phyloP scores from a whole-genome alignment of 2,113 vertebrate genomes.

The Tachysurus fulvidraco region DNA sequence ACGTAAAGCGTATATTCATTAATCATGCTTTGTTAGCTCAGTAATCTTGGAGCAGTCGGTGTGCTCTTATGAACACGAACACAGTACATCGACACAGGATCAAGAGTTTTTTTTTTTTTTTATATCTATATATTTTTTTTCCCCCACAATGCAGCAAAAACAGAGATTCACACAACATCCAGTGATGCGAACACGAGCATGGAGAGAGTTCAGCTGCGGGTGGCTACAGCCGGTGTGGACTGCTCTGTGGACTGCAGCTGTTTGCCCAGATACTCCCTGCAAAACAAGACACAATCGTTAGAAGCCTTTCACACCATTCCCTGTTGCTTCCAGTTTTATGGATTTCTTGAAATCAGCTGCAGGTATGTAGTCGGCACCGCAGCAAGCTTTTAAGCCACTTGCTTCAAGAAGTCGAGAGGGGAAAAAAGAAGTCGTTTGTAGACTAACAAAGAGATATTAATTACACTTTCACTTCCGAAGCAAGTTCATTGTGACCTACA shows the following conservation, averaged over 20 bases:
- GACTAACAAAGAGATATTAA: background rate
- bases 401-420: background rate
- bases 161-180: constrained; percentile 43
- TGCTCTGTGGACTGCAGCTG: constrained; percentile 77
- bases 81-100: constrained; percentile 36
- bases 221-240: constrained; percentile 65
- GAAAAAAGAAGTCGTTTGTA: background rate
- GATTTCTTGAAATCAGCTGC: background rate
- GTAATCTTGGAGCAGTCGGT: background rate
- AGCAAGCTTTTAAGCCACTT: constrained; percentile 15
- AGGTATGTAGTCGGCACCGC: background rate
- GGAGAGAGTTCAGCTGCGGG: constrained; percentile 68
- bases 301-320: background rate
- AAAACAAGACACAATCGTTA: constrained; percentile 39
- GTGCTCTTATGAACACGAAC: constrained; percentile 22
- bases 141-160: background rate
- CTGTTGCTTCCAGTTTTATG: background rate
- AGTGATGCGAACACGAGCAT: constrained; percentile 23
- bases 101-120: background rate
- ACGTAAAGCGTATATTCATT: background rate
- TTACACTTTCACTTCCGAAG: background rate
- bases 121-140: background rate
- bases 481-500: background rate
- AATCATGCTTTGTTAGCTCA: constrained; percentile 1
- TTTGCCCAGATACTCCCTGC: constrained; percentile 78